Evolutionary conservation across 2,113 vertebrate genomes (phyloP).

Genomic region (Pseudolaguvia tuberculata): DNA sequence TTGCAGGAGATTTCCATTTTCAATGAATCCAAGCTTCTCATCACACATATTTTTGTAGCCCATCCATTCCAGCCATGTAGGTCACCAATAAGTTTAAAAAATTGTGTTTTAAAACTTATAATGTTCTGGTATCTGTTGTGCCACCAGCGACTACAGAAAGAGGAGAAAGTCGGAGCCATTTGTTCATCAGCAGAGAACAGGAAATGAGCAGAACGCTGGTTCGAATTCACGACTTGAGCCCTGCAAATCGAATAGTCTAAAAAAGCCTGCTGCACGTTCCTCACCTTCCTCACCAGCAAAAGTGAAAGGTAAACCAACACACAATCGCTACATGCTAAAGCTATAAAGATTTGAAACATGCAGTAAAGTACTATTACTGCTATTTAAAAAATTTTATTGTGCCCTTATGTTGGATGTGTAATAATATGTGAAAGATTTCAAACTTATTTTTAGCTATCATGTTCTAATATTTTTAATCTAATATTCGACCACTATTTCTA

Average conservation of each 20-base stretch:
- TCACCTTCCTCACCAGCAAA: slow-evolving; percentile 91
- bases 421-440: too few relatives aligned
- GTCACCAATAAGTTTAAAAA: too few relatives aligned
- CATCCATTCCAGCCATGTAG: too few relatives aligned
- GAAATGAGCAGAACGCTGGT: slow-evolving; percentile 67
- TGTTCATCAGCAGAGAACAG: slow-evolving; percentile 70
- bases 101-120: not conserved
- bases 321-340: not conserved
- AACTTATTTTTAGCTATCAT: not conserved
- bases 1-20: too few relatives aligned
- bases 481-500: not conserved
- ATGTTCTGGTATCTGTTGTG: slow-evolving; percentile 61
- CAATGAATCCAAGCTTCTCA: too few relatives aligned
- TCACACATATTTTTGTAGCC: too few relatives aligned
- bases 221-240: slow-evolving; percentile 65
- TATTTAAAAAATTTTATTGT: not conserved
- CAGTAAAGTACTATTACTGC: not conserved
- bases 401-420: not conserved
- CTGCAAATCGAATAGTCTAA: slow-evolving; percentile 72
- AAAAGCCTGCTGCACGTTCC: slow-evolving; percentile 79
- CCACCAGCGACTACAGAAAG: slow-evolving; percentile 87
- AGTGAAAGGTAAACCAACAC: slow-evolving; percentile 80
- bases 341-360: not conserved
- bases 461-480: not conserved
- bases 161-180: slow-evolving; percentile 93